Evolutionary conservation across 1,140 invertebrate genomes (phyloP), one percentile per base, ranked within the genome.

Genomic region (Philopotamus ludificatus): DNA sequence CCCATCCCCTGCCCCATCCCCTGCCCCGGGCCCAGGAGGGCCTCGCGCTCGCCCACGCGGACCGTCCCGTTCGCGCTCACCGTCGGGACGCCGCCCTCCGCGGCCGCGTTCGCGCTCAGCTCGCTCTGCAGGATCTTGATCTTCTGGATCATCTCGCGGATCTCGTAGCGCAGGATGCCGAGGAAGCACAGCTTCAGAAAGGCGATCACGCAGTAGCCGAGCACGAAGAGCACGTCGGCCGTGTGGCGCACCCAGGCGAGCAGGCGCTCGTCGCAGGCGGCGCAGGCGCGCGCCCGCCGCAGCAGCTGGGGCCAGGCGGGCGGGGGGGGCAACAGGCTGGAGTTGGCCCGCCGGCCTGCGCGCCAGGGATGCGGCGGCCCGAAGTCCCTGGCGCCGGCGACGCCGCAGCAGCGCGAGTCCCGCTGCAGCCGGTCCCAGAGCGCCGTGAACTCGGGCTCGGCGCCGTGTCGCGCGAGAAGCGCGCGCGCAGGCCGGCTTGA

Each of bases 101-200:
- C 65, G 9, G 66, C 60, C 42, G 65, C 61, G 2, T 76, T 75
- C 3, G 77, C 77, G 28, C 81, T 81, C 54, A 84, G 72, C 70
- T 85, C 84, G 60, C 77, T 82, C 65, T 81, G 76, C 65, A 85
- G 75, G 72, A 86, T 83, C 71, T 77, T 83, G 75, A 95, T 94
- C 77, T 94, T 95, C 73, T 94, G 90, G 71, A 95, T 93, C 92
- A 93, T 93, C 74, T 93, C 92, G 53, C 87, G 83, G 71, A 93
- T 92, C 79, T 93, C 90, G 77, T 91, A 92, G 60, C 87, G 82
- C 28, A 95, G 81, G 71, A 95, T 94, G 22, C 90, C 91, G 25
- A 94, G 84, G 81, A 94, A 95, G 80, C 91, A 94, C 69, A 94
- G 80, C 78, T 95, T 95, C 47, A 93, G 83, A 78, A 94, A 94